Evolutionary conservation across 1,140 invertebrate genomes (phyloP).

Genomic region (Condylostylus longicornis): DNA sequence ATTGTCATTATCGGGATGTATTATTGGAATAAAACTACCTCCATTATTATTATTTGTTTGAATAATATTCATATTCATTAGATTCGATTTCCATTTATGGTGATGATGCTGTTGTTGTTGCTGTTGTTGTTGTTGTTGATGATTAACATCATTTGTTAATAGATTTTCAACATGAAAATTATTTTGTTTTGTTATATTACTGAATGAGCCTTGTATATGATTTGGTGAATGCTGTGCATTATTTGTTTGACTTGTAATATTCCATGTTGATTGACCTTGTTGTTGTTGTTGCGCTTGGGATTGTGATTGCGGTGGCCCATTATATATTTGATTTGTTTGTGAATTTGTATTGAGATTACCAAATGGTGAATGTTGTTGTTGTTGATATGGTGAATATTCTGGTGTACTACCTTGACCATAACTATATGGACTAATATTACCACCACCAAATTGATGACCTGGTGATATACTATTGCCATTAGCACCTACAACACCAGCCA

Average conservation of each 20-base stretch:
- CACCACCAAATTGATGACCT: slow-evolving; percentile 7
- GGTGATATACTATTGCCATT: slow-evolving; percentile 15
- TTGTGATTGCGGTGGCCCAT: slow-evolving; percentile 9
- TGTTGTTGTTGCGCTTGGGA: slow-evolving; percentile 18
- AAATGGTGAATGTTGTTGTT: slow-evolving; percentile 7
- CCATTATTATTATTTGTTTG: too few relatives aligned
- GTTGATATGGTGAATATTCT: slow-evolving; percentile 4
- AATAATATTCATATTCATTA: too few relatives aligned
- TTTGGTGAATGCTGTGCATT: neutral
- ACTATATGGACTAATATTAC: slow-evolving; percentile 2
- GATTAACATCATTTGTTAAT: neutral
- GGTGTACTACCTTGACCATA: slow-evolving; percentile 14
- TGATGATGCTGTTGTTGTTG: slow-evolving; percentile 12
- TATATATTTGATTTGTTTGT: too few relatives aligned
- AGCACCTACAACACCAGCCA: slow-evolving; percentile 6
- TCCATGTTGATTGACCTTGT: slow-evolving; percentile 11
- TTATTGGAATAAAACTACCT: too few relatives aligned
- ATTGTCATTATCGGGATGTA: too few relatives aligned
- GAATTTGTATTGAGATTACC: too few relatives aligned
- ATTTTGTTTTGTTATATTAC: neutral
- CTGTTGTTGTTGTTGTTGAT: slow-evolving; percentile 9
- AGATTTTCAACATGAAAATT: neutral
- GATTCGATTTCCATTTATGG: too few relatives aligned
- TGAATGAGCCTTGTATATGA: neutral
- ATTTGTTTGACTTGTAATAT: neutral